Percentiles rank a stretch among this genome's conserved stretches.
Conservation (phyloP, 2,113 vertebrate genomes). For the Parotia lawesii region DNA sequence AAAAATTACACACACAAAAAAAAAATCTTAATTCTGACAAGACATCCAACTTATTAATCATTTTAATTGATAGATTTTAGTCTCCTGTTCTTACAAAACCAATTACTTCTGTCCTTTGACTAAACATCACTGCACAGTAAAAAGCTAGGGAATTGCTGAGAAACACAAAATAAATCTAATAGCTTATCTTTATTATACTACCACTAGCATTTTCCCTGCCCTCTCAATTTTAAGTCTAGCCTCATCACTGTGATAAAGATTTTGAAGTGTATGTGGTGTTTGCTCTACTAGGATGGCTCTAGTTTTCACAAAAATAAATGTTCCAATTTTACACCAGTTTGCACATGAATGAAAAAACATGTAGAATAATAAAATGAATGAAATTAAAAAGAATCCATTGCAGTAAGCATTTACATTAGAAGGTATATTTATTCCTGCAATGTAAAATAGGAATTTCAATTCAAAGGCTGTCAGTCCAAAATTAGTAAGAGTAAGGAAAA, state of each 20-base stretch:
- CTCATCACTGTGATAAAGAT: not conserved
- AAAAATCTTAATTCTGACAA: not conserved
- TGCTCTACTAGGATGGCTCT: not conserved
- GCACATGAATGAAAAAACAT: not conserved
- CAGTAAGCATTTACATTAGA: not conserved
- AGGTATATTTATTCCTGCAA: not conserved
- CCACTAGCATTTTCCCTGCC: fast-evolving
- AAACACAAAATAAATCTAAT: not conserved
- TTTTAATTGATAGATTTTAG: not conserved
- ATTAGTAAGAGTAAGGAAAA: not conserved
- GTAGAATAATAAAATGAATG: not conserved
- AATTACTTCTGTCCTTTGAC: not conserved
- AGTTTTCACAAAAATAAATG: not conserved
- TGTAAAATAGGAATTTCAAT: not conserved
- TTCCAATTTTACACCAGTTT: not conserved
- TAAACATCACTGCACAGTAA: not conserved
- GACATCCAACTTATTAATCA: not conserved
- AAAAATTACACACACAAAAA: not conserved
- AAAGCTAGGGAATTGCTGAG: not conserved
- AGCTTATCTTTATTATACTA: not conserved
- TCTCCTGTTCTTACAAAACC: not conserved
- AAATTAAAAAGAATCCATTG: not conserved
- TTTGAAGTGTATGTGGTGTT: not conserved
- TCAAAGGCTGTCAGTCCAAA: not conserved
- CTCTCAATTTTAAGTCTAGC: not conserved